Evolutionary conservation across 2,888 invertebrate genomes (phyloP).

Genomic region (Rhabditoides inermis): DNA sequence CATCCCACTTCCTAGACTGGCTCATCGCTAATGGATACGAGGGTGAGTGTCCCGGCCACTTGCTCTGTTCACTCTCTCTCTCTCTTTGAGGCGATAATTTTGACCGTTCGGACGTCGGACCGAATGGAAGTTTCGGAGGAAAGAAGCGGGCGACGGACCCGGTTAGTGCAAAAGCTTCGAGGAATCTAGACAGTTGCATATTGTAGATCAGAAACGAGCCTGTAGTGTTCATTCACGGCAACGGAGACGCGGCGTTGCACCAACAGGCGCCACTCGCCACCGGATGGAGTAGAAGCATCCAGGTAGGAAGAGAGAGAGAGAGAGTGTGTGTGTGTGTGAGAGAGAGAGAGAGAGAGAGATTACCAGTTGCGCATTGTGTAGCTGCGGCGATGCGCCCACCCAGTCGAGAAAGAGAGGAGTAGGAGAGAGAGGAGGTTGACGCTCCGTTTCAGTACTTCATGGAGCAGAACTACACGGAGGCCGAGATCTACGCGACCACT

Average conservation of each 20-base stretch:
- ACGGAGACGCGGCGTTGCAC: constrained; percentile 47
- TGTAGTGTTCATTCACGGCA: constrained; percentile 48
- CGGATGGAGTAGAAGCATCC: too few relatives aligned
- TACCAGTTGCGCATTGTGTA: too few relatives aligned
- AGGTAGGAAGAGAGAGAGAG: too few relatives aligned
- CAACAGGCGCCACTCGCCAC: constrained; percentile 43
- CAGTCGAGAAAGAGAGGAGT: neutral
- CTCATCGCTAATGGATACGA: constrained; percentile 44
- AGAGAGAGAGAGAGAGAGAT: too few relatives aligned
- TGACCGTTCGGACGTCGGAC: constrained; percentile 49
- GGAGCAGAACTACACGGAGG: constrained; percentile 48
- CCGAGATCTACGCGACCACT: constrained; percentile 48
- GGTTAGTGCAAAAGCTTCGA: constrained; percentile 17
- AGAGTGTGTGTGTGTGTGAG: too few relatives aligned
- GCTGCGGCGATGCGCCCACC: too few relatives aligned
- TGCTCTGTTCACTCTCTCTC: neutral
- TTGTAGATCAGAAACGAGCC: constrained; percentile 41
- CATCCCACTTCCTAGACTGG: constrained; percentile 49
- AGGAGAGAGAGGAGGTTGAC: constrained; percentile 10
- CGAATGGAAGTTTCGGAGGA: constrained; percentile 50
- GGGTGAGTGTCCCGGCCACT: neutral
- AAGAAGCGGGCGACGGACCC: constrained; percentile 28
- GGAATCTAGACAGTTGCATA: too few relatives aligned
- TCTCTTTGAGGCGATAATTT: constrained; percentile 13
- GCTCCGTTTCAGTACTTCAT: constrained; percentile 50